Evolutionary conservation across 2,113 vertebrate genomes (phyloP).

Genomic region (Microcebus griseorufus): DNA sequence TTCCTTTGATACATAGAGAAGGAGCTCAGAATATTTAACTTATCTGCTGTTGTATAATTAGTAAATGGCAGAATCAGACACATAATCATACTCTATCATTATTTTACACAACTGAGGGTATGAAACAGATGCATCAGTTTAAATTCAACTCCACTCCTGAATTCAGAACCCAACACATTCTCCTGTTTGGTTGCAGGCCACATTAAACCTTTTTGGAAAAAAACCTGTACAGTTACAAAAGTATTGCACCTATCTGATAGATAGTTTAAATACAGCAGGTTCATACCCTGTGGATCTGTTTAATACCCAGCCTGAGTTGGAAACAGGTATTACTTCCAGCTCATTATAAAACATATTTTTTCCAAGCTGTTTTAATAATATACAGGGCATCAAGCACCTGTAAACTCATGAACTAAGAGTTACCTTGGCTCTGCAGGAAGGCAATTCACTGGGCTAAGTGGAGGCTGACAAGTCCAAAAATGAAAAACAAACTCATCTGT

Average conservation of each 20-base stretch:
- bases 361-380: background rate
- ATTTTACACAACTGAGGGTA: background rate
- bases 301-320: background rate
- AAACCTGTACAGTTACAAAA: background rate
- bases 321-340: background rate
- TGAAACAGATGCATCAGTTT: background rate
- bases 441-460: background rate
- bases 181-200: background rate
- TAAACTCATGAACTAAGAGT: background rate
- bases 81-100: background rate
- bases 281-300: background rate
- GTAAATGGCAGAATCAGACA: background rate
- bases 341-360: background rate
- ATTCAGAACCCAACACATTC: rapidly evolving
- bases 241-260: background rate
- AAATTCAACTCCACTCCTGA: background rate
- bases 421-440: background rate
- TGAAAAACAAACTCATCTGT: background rate
- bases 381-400: background rate
- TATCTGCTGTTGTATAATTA: background rate
- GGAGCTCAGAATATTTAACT: background rate
- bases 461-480: background rate
- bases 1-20: background rate
- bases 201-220: background rate
- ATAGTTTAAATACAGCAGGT: background rate